phyloP scores from a whole-genome alignment of 2,113 vertebrate species.

The Amphilophus citrinellus region DNA sequence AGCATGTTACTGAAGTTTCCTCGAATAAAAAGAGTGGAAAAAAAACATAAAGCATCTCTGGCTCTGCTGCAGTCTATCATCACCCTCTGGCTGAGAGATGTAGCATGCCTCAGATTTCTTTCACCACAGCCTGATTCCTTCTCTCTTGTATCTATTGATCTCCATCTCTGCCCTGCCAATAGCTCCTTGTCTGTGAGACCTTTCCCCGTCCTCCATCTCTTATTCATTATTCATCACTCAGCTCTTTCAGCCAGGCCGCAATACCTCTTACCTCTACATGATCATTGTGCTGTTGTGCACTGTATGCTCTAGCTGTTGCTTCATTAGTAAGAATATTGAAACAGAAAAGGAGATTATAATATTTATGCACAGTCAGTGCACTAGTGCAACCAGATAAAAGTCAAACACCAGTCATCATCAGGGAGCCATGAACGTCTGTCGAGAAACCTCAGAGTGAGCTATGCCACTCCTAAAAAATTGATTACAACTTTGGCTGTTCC shows the following conservation, averaged over 20 bases:
- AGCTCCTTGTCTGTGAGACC: conserved; percentile 58
- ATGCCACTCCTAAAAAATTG: background rate
- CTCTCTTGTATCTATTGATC: conserved; percentile 54
- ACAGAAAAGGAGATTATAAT: conserved; percentile 15
- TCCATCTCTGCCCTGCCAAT: conserved; percentile 41
- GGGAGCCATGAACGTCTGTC: background rate
- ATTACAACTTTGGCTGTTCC: background rate
- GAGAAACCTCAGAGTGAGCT: background rate
- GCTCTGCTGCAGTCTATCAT: conserved; percentile 51
- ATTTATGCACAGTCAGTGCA: conserved; percentile 12
- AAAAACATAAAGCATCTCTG: background rate
- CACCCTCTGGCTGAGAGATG: conserved; percentile 40
- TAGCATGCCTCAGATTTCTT: conserved; percentile 12
- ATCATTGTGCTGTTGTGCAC: conserved; percentile 26
- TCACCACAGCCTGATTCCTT: conserved; percentile 31
- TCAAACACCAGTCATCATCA: background rate
- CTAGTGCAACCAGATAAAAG: background rate
- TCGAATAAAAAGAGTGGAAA: conserved; percentile 2
- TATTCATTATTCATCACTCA: conserved; percentile 68
- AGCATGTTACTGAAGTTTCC: conserved; percentile 54
- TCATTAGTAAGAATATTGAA: conserved; percentile 16
- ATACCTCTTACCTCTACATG: conserved; percentile 42
- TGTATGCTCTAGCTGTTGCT: conserved; percentile 20
- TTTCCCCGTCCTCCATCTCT: conserved; percentile 47
- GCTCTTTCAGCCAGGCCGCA: conserved; percentile 21